Conservation (phyloP, 2,797 vertebrate genomes). For the Cyprinella venusta region DNA sequence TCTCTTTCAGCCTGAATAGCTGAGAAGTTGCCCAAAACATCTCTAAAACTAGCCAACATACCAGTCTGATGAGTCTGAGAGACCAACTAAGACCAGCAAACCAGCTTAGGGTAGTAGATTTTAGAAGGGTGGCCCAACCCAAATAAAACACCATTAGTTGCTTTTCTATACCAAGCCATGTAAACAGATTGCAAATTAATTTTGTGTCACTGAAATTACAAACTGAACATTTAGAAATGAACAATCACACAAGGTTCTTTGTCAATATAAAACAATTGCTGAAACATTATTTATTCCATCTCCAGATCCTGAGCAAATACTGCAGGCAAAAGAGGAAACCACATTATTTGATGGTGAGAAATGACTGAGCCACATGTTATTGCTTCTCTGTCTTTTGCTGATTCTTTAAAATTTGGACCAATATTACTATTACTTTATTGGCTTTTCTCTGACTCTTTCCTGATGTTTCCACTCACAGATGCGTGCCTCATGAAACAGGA, state of each 20-base stretch:
- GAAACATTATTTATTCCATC: not conserved
- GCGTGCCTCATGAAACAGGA: slow-evolving; percentile 71
- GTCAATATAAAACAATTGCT: not conserved
- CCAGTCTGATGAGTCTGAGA: slow-evolving; percentile 1
- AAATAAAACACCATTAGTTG: not conserved
- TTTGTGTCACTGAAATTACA: not conserved
- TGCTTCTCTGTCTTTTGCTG: not conserved
- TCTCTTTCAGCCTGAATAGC: not conserved
- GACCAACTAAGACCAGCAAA: not conserved
- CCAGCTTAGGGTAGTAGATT: not conserved
- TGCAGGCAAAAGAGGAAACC: not conserved
- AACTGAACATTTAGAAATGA: not conserved
- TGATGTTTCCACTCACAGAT: slow-evolving; percentile 71
- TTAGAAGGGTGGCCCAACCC: not conserved
- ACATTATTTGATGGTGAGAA: slow-evolving; percentile 20
- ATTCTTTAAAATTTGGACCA: not conserved
- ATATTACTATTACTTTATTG: not conserved
- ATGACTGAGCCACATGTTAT: not conserved
- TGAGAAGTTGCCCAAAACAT: not conserved
- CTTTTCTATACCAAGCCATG: not conserved
- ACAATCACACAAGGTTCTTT: not conserved
- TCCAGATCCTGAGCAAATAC: not conserved
- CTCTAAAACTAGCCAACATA: not conserved
- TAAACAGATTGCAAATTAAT: not conserved
- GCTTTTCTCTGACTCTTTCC: not conserved